phyloP scores from a whole-genome alignment of 2,888 invertebrate genomes.

The Anaspis maculata region DNA sequence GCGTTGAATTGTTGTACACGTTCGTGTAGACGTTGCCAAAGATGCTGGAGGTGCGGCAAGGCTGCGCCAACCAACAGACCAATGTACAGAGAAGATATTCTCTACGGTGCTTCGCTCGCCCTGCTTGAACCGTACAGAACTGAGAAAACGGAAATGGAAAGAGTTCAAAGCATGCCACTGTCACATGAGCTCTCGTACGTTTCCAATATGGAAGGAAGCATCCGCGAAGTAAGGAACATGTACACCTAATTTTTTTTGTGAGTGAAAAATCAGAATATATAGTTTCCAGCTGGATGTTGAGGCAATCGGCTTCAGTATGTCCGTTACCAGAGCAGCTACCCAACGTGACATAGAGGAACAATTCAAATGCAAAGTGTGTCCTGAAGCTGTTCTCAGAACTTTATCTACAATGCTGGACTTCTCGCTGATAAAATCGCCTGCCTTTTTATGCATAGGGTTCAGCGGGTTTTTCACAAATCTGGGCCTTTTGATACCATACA shows the following conservation, averaged over 20 bases:
- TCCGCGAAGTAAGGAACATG: too few species aligned
- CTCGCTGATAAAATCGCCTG: conserved; percentile 25
- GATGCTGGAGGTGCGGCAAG: too few species aligned
- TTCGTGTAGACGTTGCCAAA: too few species aligned
- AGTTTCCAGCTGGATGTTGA: too few species aligned
- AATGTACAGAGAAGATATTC: conserved; percentile 84
- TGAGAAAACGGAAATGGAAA: too few species aligned
- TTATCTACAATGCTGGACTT: conserved; percentile 35
- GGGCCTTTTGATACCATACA: conserved; percentile 73
- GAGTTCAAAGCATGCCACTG: too few species aligned
- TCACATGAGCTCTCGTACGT: too few species aligned
- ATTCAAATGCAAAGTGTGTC: conserved; percentile 40
- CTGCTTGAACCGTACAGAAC: conserved; percentile 80
- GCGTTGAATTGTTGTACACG: too few species aligned
- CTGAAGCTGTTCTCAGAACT: conserved; percentile 28
- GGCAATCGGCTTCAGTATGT: conserved; percentile 50
- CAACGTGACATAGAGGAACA: conserved; percentile 40
- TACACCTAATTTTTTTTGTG: too few species aligned
- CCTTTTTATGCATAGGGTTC: conserved; percentile 36
- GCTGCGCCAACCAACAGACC: conserved; percentile 63
- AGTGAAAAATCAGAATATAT: too few species aligned
- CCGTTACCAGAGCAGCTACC: conserved; percentile 48
- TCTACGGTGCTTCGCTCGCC: conserved; percentile 81
- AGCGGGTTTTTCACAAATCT: conserved; percentile 61
- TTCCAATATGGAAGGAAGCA: too few species aligned